Percentiles rank a stretch among this genome's conserved stretches.
phyloP scores from a whole-genome alignment of 2,113 vertebrate species.

The Oplegnathus fasciatus region DNA sequence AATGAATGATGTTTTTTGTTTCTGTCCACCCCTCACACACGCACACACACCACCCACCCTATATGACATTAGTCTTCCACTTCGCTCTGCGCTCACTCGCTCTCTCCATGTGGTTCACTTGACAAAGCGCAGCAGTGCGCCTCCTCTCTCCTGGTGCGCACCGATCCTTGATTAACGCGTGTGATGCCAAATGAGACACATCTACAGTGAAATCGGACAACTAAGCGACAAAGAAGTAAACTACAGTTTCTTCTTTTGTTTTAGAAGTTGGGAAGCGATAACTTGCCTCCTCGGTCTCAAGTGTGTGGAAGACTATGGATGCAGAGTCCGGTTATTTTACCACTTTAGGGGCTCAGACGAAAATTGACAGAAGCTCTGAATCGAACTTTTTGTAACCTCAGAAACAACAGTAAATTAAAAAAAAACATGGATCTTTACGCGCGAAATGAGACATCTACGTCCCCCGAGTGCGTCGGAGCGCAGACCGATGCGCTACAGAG shows the following conservation, averaged over 20 bases:
- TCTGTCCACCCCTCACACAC: neutral
- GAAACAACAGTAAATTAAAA: neutral
- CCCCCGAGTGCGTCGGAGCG: conserved; percentile 64
- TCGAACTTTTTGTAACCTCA: neutral
- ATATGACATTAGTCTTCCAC: conserved; percentile 38
- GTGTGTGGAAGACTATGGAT: conserved; percentile 36
- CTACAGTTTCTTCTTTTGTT: neutral
- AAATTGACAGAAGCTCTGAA: neutral
- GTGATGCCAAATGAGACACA: conserved; percentile 17
- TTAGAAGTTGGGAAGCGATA: neutral
- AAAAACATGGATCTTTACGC: conserved; percentile 61
- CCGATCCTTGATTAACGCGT: neutral
- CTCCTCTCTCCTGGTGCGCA: conserved; percentile 27
- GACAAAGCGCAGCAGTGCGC: conserved; percentile 44
- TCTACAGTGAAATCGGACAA: neutral
- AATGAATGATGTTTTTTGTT: no score
- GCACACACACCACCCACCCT: conserved; percentile 14
- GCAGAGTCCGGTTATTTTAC: conserved; percentile 7
- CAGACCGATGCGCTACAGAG: conserved; percentile 60
- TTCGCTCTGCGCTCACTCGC: conserved; percentile 29
- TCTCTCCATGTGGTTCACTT: conserved; percentile 32
- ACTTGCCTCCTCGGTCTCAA: neutral
- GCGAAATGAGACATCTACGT: conserved; percentile 66
- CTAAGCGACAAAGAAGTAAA: neutral
- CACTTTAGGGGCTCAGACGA: neutral